Percentiles rank a stretch among this genome's conserved stretches.
Evolutionary conservation across 2,113 vertebrate species (phyloP).

Genomic region (Diphyllodes magnificus): DNA sequence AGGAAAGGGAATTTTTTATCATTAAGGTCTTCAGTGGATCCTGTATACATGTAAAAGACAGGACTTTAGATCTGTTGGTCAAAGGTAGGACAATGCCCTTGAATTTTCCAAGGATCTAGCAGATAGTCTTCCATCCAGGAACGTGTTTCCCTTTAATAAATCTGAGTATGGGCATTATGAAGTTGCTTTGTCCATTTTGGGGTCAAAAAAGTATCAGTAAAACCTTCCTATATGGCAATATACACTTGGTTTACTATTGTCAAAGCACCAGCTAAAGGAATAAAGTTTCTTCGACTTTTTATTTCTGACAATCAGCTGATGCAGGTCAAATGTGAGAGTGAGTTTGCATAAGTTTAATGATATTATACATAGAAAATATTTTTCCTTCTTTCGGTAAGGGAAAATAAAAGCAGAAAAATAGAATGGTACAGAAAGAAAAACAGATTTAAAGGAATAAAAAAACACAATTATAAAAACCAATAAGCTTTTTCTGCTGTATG

Average conservation of each 20-base stretch:
- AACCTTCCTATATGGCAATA: neutral
- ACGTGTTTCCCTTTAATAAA: neutral
- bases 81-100: neutral
- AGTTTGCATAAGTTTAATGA: neutral
- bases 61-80: neutral
- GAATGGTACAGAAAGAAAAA: neutral
- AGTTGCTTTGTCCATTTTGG: neutral
- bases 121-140: neutral
- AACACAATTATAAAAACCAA: neutral
- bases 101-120: neutral
- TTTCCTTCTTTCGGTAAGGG: neutral
- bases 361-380: neutral
- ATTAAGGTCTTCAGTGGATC: neutral
- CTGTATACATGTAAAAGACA: neutral
- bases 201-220: neutral
- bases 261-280: neutral
- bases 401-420: neutral
- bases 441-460: neutral
- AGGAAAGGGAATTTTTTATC: neutral
- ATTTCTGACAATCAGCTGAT: neutral
- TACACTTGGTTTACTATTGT: neutral
- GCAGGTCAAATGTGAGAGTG: neutral
- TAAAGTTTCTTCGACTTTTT: neutral
- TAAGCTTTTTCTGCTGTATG: neutral
- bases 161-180: neutral